Evolutionary conservation across 92 coral and sea anemone species (phyloP).

Genomic region (Epizoanthus ramosus): DNA sequence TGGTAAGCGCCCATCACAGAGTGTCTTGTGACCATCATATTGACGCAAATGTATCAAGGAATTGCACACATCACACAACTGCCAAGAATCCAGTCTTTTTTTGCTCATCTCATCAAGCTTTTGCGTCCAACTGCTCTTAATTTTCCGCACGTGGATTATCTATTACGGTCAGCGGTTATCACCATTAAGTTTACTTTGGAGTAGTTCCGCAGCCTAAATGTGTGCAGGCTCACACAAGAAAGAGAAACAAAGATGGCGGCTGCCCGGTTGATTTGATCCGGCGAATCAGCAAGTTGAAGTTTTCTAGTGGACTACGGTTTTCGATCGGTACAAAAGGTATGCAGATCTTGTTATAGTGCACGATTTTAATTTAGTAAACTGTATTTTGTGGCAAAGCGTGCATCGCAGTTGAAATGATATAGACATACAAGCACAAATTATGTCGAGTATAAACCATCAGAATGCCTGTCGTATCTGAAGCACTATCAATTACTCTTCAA

Average conservation of each 20-base stretch:
- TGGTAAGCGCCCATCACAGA: constrained; percentile 53
- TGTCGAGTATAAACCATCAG: neutral
- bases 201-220: constrained; percentile 19
- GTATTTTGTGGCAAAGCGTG: no score
- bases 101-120: constrained; percentile 54
- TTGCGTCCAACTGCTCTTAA: neutral
- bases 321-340: neutral
- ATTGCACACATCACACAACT: constrained; percentile 68
- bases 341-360: neutral
- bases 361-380: no score
- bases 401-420: neutral
- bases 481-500: neutral
- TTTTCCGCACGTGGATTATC: neutral
- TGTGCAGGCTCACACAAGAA: neutral
- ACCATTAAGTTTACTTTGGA: neutral
- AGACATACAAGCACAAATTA: neutral
- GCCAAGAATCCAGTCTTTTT: constrained; percentile 69
- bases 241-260: constrained; percentile 23
- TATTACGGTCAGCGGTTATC: constrained; percentile 15
- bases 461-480: neutral
- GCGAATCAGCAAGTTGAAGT: neutral
- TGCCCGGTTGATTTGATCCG: constrained; percentile 1
- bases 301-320: neutral
- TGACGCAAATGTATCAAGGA: constrained; percentile 53
- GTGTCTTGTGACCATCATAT: constrained; percentile 56